These are phyloP conservation scores for Heliangelus exortis DNA, from an alignment of 2,797 vertebrate species.

Conservation along the genomic window DNA sequence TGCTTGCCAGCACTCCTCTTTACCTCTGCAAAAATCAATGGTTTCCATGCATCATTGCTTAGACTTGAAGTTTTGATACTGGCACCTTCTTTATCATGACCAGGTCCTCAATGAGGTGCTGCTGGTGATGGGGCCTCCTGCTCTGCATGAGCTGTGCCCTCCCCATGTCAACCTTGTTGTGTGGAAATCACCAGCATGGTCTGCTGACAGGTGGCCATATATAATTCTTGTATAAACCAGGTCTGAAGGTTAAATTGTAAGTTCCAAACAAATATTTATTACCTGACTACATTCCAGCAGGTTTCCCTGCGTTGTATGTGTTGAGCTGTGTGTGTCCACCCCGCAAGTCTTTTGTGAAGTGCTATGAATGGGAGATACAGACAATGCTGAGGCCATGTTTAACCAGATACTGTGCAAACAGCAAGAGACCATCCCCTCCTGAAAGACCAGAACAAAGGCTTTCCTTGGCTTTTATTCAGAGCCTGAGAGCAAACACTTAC, in stretches of 20 bases:
- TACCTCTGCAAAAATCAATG: neutral
- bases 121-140: neutral
- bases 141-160: accelerated
- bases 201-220: neutral
- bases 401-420: neutral
- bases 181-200: neutral
- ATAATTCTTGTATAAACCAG: neutral
- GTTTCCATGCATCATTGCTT: neutral
- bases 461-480: neutral
- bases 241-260: neutral
- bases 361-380: neutral
- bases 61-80: neutral
- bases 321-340: neutral
- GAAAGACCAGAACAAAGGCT: neutral
- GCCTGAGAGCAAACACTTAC: neutral
- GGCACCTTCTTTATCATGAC: neutral
- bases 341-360: neutral
- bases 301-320: neutral
- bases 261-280: neutral
- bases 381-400: neutral
- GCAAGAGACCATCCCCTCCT: neutral
- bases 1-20: neutral
- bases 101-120: neutral
- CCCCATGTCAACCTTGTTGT: neutral
- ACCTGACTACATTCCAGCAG: neutral